Conservation (phyloP, 1,140 invertebrate species). For the Trichomalopsis sarcophagae region DNA sequence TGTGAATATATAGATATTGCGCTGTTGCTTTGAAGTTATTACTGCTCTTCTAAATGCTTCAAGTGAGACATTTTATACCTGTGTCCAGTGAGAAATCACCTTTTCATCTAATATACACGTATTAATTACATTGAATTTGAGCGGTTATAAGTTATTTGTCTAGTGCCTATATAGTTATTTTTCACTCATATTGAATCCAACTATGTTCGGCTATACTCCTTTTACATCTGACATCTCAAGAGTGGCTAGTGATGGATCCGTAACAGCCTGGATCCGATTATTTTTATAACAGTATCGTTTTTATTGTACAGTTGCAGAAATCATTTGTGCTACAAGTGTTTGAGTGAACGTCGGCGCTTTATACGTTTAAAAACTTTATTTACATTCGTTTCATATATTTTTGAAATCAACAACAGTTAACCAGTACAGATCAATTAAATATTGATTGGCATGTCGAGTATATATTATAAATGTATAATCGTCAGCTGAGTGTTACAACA, state of each 20-base stretch:
- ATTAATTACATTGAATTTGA: constrained; percentile 69
- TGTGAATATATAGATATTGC: constrained; percentile 5
- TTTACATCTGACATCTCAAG: background rate
- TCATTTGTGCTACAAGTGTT: constrained; percentile 27
- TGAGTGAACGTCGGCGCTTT: constrained; percentile 20
- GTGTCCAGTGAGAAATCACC: background rate
- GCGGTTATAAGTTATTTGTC: constrained; percentile 65
- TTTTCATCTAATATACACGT: constrained; percentile 58
- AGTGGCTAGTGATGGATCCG: background rate
- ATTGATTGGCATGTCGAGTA: constrained; percentile 9
- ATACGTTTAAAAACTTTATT: constrained; percentile 6
- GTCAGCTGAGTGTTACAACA: background rate
- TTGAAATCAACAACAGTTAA: constrained; percentile 16
- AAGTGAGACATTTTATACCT: constrained; percentile 19
- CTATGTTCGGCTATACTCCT: background rate
- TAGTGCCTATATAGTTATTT: constrained; percentile 34
- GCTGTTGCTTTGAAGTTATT: background rate
- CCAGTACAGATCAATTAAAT: background rate
- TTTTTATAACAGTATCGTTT: background rate
- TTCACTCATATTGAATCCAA: background rate
- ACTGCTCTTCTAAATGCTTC: background rate
- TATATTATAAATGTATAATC: background rate
- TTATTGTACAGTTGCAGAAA: constrained; percentile 22
- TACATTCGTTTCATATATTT: background rate
- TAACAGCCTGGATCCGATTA: background rate